phyloP scores from a whole-genome alignment of 2,113 vertebrate species.

The Nothobranchius furzeri region DNA sequence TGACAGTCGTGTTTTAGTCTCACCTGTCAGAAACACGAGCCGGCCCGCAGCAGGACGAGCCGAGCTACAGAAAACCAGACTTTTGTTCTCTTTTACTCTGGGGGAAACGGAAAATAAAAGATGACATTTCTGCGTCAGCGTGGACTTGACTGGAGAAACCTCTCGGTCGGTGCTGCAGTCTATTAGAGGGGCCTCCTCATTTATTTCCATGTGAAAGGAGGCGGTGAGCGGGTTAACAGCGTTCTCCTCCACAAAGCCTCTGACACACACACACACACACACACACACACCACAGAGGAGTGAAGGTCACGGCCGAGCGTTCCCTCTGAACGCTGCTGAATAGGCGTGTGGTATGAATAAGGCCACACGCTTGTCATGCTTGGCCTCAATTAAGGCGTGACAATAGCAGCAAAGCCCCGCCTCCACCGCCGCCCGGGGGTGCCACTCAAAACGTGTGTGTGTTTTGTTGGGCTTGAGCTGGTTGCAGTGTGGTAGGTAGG shows the following conservation, averaged over 20 bases:
- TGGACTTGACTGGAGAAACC: not conserved
- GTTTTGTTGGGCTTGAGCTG: not conserved
- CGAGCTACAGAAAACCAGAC: too few species aligned
- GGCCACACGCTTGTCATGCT: conserved; percentile 79
- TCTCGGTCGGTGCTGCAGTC: conserved; percentile 10
- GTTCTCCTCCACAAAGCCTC: conserved; percentile 36
- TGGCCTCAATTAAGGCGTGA: conserved; percentile 75
- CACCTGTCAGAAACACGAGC: too few species aligned
- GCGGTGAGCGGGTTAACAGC: conserved; percentile 26
- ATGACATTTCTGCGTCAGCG: not conserved
- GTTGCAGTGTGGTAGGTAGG: conserved; percentile 28
- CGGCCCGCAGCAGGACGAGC: too few species aligned
- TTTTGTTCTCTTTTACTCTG: too few species aligned
- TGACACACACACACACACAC: not conserved
- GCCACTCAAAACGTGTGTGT: conserved; percentile 48
- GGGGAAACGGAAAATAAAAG: not conserved
- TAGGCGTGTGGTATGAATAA: conserved; percentile 87
- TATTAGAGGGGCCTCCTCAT: conserved; percentile 51
- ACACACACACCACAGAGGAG: conserved; percentile 17
- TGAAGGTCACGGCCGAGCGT: conserved; percentile 79
- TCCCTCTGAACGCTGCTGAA: conserved; percentile 80
- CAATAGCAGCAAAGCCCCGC: conserved; percentile 70
- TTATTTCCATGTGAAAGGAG: conserved; percentile 82
- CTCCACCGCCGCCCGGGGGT: conserved; percentile 45
- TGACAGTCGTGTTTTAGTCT: too few species aligned